These are phyloP conservation scores for Myripristis jacobus DNA, from an alignment of 2,797 vertebrate species.

Conservation along the genomic window DNA sequence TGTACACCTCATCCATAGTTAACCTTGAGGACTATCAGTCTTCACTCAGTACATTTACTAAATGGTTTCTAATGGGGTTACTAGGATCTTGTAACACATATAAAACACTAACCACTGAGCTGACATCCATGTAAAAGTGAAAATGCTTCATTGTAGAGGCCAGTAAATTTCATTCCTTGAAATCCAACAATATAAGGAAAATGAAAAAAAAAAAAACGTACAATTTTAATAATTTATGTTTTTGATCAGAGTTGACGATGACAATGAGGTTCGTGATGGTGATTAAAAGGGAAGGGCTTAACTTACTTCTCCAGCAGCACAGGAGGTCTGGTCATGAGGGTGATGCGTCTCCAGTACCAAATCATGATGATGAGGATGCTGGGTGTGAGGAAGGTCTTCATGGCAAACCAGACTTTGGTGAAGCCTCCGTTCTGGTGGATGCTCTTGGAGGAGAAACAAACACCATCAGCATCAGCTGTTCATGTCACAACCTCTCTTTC, in stretches of 20 bases:
- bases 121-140: not conserved
- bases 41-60: constrained; percentile 8
- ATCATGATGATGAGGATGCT: constrained; percentile 97
- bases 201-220: not conserved
- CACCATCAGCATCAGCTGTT: not conserved
- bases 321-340: constrained; percentile 91
- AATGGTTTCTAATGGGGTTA: constrained; percentile 2
- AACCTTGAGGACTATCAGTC: constrained; percentile 22
- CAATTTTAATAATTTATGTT: not conserved
- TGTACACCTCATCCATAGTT: constrained; percentile 61
- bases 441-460: constrained; percentile 76
- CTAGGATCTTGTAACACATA: too few relatives aligned
- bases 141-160: not conserved
- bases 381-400: constrained; percentile 98
- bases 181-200: not conserved
- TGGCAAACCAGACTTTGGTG: constrained; percentile 98
- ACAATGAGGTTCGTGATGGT: not conserved
- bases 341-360: constrained; percentile 98
- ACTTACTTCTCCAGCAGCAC: constrained; percentile 98
- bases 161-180: not conserved
- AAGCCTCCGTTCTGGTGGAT: constrained; percentile 99
- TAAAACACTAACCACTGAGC: not conserved
- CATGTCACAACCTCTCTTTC: not conserved
- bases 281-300: not conserved
- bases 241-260: not conserved